phyloP scores from a whole-genome alignment of 2,113 vertebrate species.

The Calidris pugnax region DNA sequence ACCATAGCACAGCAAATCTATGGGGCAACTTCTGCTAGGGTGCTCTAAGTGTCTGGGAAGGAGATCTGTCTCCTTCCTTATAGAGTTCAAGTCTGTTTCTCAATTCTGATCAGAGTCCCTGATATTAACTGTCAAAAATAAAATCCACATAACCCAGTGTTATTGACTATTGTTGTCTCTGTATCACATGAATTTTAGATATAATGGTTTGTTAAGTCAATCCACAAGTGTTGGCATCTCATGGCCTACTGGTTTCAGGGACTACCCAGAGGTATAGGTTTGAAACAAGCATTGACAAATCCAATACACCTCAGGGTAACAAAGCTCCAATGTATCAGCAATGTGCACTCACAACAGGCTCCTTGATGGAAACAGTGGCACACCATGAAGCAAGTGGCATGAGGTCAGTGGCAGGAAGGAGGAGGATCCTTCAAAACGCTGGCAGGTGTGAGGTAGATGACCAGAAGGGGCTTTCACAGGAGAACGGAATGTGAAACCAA shows the following conservation, averaged over 20 bases:
- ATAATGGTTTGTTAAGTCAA: fast-evolving
- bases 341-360: neutral
- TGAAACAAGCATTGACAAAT: neutral
- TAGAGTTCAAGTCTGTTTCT: neutral
- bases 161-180: neutral
- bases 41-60: neutral
- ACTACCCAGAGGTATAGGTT: neutral
- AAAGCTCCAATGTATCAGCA: neutral
- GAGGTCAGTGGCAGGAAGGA: neutral
- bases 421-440: neutral
- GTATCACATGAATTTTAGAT: neutral
- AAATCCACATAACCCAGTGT: neutral
- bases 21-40: neutral
- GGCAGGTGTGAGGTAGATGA: neutral
- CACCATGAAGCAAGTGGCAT: neutral
- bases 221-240: neutral
- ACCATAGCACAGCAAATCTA: neutral
- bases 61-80: neutral
- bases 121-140: neutral
- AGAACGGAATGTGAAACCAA: neutral
- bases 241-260: neutral
- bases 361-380: neutral
- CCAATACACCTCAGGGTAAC: neutral
- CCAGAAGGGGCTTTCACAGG: neutral
- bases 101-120: neutral